Evolutionary conservation across 1,140 invertebrate genomes (phyloP), one percentile per base, ranked within the genome.

Genomic region (Drosophila cardini): DNA sequence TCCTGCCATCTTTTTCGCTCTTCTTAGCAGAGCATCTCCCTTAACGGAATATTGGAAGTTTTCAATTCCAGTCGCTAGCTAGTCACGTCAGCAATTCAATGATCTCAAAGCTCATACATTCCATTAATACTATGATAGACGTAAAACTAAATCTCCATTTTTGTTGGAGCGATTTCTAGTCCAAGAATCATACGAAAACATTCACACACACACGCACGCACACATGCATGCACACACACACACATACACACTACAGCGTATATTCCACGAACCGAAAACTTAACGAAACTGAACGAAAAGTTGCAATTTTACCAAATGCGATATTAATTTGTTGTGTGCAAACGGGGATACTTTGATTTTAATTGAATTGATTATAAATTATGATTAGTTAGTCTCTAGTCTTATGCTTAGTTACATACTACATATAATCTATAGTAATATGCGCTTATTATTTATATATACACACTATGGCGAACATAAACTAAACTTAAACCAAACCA

Each of bases 251-350:
- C 52, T 43, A 6, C 43, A 50, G 55, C 45, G 48, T 13, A 5
- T 63, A 57, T 65, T 63, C 58, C 46, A 67, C 42, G 9, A 43
- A 78, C 36, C 40, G 15, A 32, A 4, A 26, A 68, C 50, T 40
- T 45, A 26, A 73, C 43, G 48, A 67, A 60, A 72, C 46, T 58
- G 11, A 13, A 65, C 52, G 36, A 65, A 63, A 67, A 38, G 61
- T 69, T 72, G 60, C 64, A 63, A 76, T 62, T 74, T 40, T 64
- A 78, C 68, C 73, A 82, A 71, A 78, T 76, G 75, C 83, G 83
- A 85, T 85, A 82, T 85, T 82, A 26, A 86, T 75, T 68, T 65
- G 68, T 85, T 85, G 74, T 81, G 75, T 87, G 82, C 78, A 82
- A 87, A 65, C 42, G 63, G 65, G 43, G 80, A 74, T 74, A 82